A percentile compares a stretch with the other conserved stretches of the same genome.
Evolutionary conservation across 2,888 invertebrate species (phyloP).

Genomic region (Drosophila subquinaria): DNA sequence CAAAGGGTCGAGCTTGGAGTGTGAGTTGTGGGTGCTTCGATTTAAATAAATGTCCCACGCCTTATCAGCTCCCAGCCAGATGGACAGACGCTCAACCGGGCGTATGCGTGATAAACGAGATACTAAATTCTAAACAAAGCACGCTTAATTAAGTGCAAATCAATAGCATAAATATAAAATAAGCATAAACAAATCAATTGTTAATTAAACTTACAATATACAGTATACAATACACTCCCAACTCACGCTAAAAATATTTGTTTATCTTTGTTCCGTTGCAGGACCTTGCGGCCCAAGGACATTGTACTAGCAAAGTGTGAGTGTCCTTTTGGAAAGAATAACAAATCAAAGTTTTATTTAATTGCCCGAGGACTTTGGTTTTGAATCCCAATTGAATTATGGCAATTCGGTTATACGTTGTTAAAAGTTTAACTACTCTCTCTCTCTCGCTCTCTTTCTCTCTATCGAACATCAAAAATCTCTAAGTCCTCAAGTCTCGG

Average conservation of each 20-base stretch:
- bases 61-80: conserved; percentile 37
- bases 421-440: conserved; percentile 7
- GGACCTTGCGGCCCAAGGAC: neutral
- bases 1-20: conserved; percentile 21
- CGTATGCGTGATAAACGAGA: conserved; percentile 42
- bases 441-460: neutral
- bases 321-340: neutral
- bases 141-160: conserved; percentile 9
- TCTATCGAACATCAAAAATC: neutral
- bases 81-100: conserved; percentile 10
- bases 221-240: neutral
- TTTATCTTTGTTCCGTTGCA: conserved; percentile 10
- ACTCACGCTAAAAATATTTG: conserved; percentile 3
- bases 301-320: neutral
- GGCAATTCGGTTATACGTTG: conserved; percentile 12
- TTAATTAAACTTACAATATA: neutral
- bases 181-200: neutral
- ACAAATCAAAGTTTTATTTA: conserved; percentile 13
- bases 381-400: conserved; percentile 11
- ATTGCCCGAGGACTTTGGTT: conserved; percentile 2
- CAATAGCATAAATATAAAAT: conserved; percentile 8
- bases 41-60: conserved; percentile 37
- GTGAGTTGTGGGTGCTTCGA: conserved; percentile 27
- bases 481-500: conserved; percentile 1
- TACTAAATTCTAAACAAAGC: neutral